These are phyloP conservation scores for Actias luna DNA, from an alignment of 2,888 invertebrate species.

Conservation along the genomic window DNA sequence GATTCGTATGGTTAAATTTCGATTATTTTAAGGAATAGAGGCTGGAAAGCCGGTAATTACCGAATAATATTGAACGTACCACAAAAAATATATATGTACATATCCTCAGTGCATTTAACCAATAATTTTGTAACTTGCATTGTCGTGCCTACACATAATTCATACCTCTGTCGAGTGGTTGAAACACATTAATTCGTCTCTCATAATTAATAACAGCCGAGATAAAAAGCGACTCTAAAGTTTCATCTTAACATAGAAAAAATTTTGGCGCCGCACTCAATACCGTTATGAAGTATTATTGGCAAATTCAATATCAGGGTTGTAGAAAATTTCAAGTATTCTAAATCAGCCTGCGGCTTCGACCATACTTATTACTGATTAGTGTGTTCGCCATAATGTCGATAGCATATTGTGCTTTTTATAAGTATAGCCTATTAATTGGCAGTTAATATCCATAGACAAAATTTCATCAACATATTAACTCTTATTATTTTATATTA, in stretches of 20 bases:
- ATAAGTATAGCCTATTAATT: too few relatives aligned
- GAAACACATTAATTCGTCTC: not conserved
- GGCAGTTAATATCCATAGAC: too few relatives aligned
- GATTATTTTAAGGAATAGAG: not conserved
- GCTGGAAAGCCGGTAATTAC: not conserved
- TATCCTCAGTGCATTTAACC: not conserved
- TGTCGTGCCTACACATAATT: not conserved
- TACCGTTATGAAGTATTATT: not conserved
- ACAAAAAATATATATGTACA: not conserved
- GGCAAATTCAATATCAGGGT: not conserved
- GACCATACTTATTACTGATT: too few relatives aligned
- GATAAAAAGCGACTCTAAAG: not conserved
- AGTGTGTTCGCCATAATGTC: too few relatives aligned
- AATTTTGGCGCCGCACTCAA: conserved; percentile 2
- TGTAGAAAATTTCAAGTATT: not conserved
- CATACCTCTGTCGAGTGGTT: conserved; percentile 2
- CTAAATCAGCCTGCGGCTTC: too few relatives aligned
- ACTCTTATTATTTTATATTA: too few relatives aligned
- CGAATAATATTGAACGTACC: too few relatives aligned
- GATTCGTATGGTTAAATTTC: not conserved
- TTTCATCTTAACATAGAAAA: not conserved
- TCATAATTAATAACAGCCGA: not conserved
- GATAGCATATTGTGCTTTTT: too few relatives aligned
- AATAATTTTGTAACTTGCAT: not conserved
- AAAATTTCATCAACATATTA: too few relatives aligned